These are phyloP conservation scores for Bradysia coprophila DNA, from an alignment of 1,140 invertebrate species.

Conservation along the genomic window DNA sequence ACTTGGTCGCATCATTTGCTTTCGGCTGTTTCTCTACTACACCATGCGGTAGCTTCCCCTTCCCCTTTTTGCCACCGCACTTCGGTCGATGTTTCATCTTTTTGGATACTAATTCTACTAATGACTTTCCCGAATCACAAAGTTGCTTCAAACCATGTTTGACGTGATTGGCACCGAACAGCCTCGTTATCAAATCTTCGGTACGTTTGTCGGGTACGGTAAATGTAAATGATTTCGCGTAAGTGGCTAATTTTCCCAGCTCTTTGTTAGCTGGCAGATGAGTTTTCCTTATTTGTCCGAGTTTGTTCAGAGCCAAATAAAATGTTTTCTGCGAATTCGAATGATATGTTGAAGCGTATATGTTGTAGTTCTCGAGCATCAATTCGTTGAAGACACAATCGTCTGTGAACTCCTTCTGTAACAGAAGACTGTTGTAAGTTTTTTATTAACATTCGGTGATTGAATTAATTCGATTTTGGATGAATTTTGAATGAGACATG, in stretches of 20 bases:
- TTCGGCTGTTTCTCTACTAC: no score
- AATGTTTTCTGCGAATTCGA: slow-evolving; percentile 46
- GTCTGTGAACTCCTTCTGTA: slow-evolving; percentile 60
- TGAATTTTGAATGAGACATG: background rate
- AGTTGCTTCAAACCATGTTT: slow-evolving; percentile 24
- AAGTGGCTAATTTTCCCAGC: slow-evolving; percentile 49
- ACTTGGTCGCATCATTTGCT: no score
- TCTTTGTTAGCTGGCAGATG: slow-evolving; percentile 42
- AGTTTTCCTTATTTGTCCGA: slow-evolving; percentile 46
- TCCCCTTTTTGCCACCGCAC: slow-evolving; percentile 7
- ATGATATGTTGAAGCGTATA: slow-evolving; percentile 59
- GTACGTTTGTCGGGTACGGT: slow-evolving; percentile 34
- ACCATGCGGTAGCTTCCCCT: background rate
- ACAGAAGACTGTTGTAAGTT: slow-evolving; percentile 26
- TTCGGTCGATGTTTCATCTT: slow-evolving; percentile 15
- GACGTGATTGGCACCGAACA: slow-evolving; percentile 22
- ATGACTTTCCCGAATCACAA: slow-evolving; percentile 24
- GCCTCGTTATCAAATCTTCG: slow-evolving; percentile 24
- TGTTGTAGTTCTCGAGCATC: slow-evolving; percentile 64
- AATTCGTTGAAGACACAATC: slow-evolving; percentile 76
- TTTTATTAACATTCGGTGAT: no score
- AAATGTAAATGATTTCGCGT: slow-evolving; percentile 46
- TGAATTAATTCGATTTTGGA: background rate
- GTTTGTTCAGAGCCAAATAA: slow-evolving; percentile 55
- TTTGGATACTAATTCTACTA: slow-evolving; percentile 16